Conservation (phyloP, 1,140 invertebrate species). For the Ceratosolen solmsi region DNA sequence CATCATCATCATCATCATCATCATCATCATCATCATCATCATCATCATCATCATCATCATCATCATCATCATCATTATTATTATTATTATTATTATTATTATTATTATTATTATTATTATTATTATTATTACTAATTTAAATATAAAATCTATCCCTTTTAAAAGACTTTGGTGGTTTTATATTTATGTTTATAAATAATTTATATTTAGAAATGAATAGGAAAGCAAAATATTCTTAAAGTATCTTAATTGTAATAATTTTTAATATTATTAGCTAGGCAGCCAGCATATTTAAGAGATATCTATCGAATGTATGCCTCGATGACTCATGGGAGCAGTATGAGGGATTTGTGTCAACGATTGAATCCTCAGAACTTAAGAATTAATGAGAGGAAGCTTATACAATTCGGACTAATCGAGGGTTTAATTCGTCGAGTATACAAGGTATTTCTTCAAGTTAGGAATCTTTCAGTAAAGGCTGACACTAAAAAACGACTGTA, state of each 20-base stretch:
- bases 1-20: no score
- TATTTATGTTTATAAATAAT: conserved; percentile 2
- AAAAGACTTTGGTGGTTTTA: no score
- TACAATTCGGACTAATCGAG: conserved; percentile 92
- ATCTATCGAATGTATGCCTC: conserved; percentile 87
- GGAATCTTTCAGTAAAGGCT: no score
- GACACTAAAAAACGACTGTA: no score
- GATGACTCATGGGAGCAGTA: conserved; percentile 88
- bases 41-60: no score
- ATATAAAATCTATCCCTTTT: no score
- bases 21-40: no score
- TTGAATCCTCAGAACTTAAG: conserved; percentile 82
- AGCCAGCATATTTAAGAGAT: conserved; percentile 76
- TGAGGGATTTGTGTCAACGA: conserved; percentile 88
- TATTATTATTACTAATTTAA: no score
- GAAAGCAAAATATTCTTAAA: no score
- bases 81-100: no score
- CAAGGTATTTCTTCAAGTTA: conserved; percentile 79
- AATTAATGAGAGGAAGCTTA: conserved; percentile 89
- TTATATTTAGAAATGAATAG: not conserved
- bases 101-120: no score
- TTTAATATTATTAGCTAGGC: conserved; percentile 65
- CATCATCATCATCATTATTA: no score
- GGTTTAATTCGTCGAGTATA: conserved; percentile 88
- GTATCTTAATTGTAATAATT: not conserved